Percentiles rank a stretch among this genome's conserved stretches.
phyloP scores from a whole-genome alignment of 2,797 vertebrate genomes.

The Amblyopsis hoosieri region DNA sequence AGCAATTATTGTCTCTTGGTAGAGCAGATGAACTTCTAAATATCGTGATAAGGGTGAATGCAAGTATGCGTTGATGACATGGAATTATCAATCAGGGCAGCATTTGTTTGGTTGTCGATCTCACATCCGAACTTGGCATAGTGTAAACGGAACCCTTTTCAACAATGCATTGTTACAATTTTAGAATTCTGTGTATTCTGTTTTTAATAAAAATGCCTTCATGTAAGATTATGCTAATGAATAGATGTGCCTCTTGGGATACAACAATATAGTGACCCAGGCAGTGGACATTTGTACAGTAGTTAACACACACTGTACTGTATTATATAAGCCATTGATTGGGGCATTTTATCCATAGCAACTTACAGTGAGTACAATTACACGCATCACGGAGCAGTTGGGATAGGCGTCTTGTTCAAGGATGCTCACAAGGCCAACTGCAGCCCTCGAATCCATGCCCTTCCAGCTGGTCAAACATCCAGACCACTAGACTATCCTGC shows the following conservation, averaged over 20 bases:
- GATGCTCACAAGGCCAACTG: no score
- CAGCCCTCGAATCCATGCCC: no score
- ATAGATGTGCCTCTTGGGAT: conserved; percentile 68
- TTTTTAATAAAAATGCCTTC: conserved; percentile 66
- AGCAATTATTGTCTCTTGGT: conserved; percentile 46
- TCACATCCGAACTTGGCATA: conserved; percentile 26
- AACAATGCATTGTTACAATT: conserved; percentile 51
- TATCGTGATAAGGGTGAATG: conserved; percentile 5
- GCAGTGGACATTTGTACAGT: conserved; percentile 50
- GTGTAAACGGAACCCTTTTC: conserved; percentile 18
- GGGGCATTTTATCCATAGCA: no score
- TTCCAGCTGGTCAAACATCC: no score
- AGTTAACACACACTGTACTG: conserved; percentile 47
- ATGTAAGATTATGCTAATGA: conserved; percentile 61
- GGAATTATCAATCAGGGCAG: not conserved
- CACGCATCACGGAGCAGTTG: no score
- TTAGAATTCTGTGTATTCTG: conserved; percentile 60
- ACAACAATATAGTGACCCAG: conserved; percentile 46
- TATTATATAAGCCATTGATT: conserved; percentile 13
- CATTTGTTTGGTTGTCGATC: conserved; percentile 33
- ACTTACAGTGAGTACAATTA: no score
- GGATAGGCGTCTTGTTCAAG: no score
- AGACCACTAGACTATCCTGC: no score
- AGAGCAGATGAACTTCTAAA: conserved; percentile 8
- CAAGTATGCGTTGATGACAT: not conserved